A percentile compares a stretch with the other conserved stretches of the same genome.
phyloP scores from a whole-genome alignment of 2,797 vertebrate genomes.

The Todus mexicanus region DNA sequence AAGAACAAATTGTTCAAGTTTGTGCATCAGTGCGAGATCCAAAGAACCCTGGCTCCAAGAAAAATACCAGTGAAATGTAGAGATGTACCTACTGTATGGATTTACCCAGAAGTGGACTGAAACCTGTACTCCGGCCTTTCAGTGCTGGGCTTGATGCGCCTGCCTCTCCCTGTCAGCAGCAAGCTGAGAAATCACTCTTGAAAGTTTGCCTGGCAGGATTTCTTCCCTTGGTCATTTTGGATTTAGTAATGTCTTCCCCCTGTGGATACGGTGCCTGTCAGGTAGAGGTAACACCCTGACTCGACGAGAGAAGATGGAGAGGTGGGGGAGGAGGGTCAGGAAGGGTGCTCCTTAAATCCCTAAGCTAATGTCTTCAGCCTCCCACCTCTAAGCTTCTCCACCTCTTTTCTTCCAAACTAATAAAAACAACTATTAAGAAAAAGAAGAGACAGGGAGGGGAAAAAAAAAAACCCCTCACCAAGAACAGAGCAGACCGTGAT shows the following conservation, averaged over 20 bases:
- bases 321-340: background rate
- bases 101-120: background rate
- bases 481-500: background rate
- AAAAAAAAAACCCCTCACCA: background rate
- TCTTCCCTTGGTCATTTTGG: background rate
- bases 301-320: background rate
- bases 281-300: background rate
- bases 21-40: constrained; percentile 29
- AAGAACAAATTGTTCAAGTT: constrained; percentile 57
- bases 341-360: background rate
- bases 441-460: background rate
- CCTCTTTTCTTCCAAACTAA: background rate
- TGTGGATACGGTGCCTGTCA: background rate
- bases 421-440: constrained; percentile 10
- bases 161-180: constrained; percentile 30
- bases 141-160: background rate
- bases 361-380: background rate
- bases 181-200: constrained; percentile 37
- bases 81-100: background rate
- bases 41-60: constrained; percentile 10
- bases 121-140: background rate
- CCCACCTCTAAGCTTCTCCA: background rate
- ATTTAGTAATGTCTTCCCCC: background rate
- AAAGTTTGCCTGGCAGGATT: constrained; percentile 36
- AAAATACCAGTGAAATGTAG: constrained; percentile 24